Conservation (phyloP, 2,113 vertebrate genomes). For the Serilophus lunatus region DNA sequence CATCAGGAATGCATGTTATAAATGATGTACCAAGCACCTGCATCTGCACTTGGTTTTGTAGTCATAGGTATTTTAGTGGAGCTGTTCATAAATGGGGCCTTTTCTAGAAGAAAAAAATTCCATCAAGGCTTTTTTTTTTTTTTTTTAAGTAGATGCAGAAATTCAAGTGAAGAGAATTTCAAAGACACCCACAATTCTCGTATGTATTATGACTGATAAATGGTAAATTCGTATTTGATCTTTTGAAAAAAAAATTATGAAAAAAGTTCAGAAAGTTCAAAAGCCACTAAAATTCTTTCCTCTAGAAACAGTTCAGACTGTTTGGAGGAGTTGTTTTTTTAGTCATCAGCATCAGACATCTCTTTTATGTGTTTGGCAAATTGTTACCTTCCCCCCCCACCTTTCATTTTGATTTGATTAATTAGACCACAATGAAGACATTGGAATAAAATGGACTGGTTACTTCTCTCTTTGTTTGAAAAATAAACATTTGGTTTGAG, state of each 20-base stretch:
- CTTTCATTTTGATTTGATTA: conserved; percentile 69
- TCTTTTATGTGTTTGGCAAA: conserved; percentile 65
- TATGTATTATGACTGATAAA: background rate
- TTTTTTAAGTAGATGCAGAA: background rate
- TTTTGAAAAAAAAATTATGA: conserved; percentile 37
- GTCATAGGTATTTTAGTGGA: background rate
- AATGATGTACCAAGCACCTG: conserved; percentile 1
- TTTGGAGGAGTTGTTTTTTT: conserved; percentile 61
- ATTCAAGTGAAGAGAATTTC: conserved; percentile 1
- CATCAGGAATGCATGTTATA: background rate
- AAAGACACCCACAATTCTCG: background rate
- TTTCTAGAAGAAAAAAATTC: background rate
- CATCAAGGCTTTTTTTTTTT: background rate
- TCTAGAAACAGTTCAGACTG: conserved; percentile 2
- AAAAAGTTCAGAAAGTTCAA: conserved; percentile 28
- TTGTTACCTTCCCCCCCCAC: background rate
- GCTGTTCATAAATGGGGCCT: background rate
- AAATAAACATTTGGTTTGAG: conserved; percentile 68
- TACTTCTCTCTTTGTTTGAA: conserved; percentile 65
- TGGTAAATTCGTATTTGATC: conserved; percentile 7
- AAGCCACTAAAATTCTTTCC: background rate
- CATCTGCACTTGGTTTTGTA: background rate
- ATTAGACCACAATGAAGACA: conserved; percentile 70
- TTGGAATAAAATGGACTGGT: conserved; percentile 45
- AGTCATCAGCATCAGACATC: conserved; percentile 66